Evolutionary conservation across 2,888 invertebrate species (phyloP).

Genomic region (Yponomeuta cagnagella): DNA sequence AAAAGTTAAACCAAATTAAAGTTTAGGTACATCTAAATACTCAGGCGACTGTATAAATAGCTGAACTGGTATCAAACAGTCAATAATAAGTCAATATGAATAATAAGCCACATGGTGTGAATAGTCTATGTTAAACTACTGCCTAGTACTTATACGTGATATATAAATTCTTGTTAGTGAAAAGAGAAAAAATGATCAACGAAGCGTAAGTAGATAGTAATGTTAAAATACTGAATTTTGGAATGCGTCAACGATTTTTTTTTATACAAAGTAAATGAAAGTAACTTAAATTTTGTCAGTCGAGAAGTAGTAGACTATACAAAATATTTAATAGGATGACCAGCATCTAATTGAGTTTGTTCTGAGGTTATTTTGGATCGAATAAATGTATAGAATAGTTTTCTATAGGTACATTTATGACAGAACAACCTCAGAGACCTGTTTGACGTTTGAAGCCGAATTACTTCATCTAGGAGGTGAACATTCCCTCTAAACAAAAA

Average conservation of each 20-base stretch:
- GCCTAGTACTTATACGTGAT: slow-evolving; percentile 17
- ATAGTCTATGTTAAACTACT: slow-evolving; percentile 27
- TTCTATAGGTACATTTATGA: background rate
- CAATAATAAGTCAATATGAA: slow-evolving; percentile 18
- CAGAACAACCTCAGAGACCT: slow-evolving; percentile 1
- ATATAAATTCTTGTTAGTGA: slow-evolving; percentile 9
- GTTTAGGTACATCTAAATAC: slow-evolving; percentile 10
- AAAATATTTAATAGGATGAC: slow-evolving; percentile 36
- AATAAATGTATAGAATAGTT: background rate
- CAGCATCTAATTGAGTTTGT: slow-evolving; percentile 42
- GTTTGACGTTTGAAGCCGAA: slow-evolving; percentile 22
- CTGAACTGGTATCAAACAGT: slow-evolving; percentile 6
- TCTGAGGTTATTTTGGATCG: background rate
- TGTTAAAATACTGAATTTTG: slow-evolving; percentile 56
- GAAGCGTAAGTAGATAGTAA: slow-evolving; percentile 18
- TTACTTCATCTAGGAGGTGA: slow-evolving; percentile 58
- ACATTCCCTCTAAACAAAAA: slow-evolving; percentile 28
- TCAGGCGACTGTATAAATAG: slow-evolving; percentile 14
- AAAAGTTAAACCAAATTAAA: slow-evolving; percentile 6
- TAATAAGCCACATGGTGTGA: slow-evolving; percentile 41
- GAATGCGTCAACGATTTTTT: slow-evolving; percentile 60
- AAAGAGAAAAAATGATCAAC: slow-evolving; percentile 12
- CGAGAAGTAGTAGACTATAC: slow-evolving; percentile 4
- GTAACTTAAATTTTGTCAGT: background rate
- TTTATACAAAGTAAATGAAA: background rate